phyloP scores from a whole-genome alignment of 2,888 invertebrate genomes.

The Plagodis pulveraria region DNA sequence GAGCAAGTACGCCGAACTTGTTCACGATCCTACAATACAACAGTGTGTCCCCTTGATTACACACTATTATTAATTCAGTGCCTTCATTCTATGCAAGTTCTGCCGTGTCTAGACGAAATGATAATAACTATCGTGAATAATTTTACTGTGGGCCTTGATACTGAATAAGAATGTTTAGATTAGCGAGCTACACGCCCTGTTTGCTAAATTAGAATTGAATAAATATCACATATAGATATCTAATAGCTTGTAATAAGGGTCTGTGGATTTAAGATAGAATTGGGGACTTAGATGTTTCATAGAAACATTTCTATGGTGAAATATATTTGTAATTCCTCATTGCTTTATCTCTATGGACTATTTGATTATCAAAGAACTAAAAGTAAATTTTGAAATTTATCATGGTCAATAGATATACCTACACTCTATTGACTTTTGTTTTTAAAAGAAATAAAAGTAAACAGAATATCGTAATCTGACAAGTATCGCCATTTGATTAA shows the following conservation, averaged over 20 bases:
- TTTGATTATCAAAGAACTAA: no score
- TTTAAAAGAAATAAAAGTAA: no score
- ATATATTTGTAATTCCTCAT: no score
- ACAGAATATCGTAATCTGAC: no score
- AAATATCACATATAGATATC: constrained; percentile 9
- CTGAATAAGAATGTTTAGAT: constrained; percentile 37
- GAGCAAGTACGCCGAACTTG: constrained; percentile 5
- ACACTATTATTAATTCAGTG: not conserved
- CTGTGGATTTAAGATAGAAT: no score
- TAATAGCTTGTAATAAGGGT: no score
- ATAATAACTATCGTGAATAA: constrained; percentile 35
- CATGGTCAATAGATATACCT: no score
- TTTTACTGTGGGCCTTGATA: constrained; percentile 38
- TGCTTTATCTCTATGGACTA: no score
- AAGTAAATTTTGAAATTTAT: not conserved
- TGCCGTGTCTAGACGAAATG: constrained; percentile 35
- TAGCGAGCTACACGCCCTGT: constrained; percentile 34
- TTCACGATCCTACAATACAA: constrained; percentile 3
- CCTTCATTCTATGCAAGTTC: constrained; percentile 19
- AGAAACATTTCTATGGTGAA: no score
- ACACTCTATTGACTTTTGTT: constrained; percentile 1
- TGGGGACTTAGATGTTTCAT: no score
- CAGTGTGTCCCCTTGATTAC: constrained; percentile 12
- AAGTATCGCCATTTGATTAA: no score
- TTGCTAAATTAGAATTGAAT: constrained; percentile 30